A percentile compares a stretch with the other conserved stretches of the same genome.
Conservation (phyloP, 2,113 vertebrate genomes). For the Oreochromis tanganicae region DNA sequence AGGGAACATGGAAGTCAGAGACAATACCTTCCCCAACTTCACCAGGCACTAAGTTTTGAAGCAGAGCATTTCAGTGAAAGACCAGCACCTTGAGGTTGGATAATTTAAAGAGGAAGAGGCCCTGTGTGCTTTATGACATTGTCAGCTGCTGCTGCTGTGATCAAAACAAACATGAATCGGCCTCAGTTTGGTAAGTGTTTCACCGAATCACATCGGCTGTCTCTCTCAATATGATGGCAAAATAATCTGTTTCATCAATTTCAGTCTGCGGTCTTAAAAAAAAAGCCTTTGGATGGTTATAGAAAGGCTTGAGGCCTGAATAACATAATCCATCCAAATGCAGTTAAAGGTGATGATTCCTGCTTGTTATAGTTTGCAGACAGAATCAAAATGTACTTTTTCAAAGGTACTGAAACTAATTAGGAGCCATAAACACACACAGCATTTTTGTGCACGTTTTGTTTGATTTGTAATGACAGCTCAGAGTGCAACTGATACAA, state of each 20-base stretch:
- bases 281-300: neutral
- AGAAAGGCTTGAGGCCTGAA: neutral
- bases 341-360: neutral
- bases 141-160: conserved; percentile 70
- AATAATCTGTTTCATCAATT: conserved; percentile 35
- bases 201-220: neutral
- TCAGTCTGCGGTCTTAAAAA: neutral
- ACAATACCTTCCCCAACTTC: conserved; percentile 67
- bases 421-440: neutral
- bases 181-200: conserved; percentile 24
- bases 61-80: conserved; percentile 44
- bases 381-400: neutral
- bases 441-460: neutral
- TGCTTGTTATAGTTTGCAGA: neutral
- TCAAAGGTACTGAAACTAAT: neutral
- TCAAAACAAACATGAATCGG: conserved; percentile 54
- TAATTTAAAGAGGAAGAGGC: conserved; percentile 54
- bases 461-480: neutral
- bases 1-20: conserved; percentile 74
- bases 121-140: conserved; percentile 49
- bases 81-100: conserved; percentile 46
- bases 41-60: conserved; percentile 31
- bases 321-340: neutral
- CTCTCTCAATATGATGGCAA: conserved; percentile 15
- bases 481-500: neutral